Base-by-base conservation (phyloP, 2,888 invertebrate species). In the Hyles lineata region DNA sequence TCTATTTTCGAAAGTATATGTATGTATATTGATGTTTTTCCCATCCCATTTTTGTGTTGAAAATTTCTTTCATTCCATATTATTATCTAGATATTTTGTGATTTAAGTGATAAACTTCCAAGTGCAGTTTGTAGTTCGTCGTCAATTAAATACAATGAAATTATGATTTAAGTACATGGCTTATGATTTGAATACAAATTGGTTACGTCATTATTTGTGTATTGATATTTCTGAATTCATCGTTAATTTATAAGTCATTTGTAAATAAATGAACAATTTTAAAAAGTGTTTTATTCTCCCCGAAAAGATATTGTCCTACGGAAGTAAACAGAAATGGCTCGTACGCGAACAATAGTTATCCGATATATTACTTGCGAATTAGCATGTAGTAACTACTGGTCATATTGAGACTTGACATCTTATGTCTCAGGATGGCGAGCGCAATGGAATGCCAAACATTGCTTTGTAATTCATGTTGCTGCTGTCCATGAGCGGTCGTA, bases 261-360 rank as follows among this genome's bases (percentile, higher is more conserved):
- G 90, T 90, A 90, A 90, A 90, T 90, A 90, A 88, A 90, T 83
- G 77, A 80, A 84, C 75, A 82, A 82, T 86, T 84, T 80, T 76
- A 70, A 61, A 72, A 73, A 50, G 43, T 63, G 23, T 50, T 23
- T 63, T 35, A 35, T 62, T 62, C 17, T 7, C 29, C 15, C 8
- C 60, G 35, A 35, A 35, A 29, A 7, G 7, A 8, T 35, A 35
- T 35, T 35, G 7, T 35, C 35, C 35, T 35, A 7, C 8, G 8
- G 8, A 7, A 35, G 7, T 35, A 35, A 35, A 35, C 8, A 35
- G 8, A 35, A 35, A 7, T 9, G 35, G 9, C 8, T 8, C 35
- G 7, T 9, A 9, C 9, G 35, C 35, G 11, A 43, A 43, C 43
- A 43, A 43, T 15, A 15, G 43, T 15, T 59, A 59, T 59, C n/a